Conservation (phyloP, 2,888 invertebrate species). For the Eurois occulta region DNA sequence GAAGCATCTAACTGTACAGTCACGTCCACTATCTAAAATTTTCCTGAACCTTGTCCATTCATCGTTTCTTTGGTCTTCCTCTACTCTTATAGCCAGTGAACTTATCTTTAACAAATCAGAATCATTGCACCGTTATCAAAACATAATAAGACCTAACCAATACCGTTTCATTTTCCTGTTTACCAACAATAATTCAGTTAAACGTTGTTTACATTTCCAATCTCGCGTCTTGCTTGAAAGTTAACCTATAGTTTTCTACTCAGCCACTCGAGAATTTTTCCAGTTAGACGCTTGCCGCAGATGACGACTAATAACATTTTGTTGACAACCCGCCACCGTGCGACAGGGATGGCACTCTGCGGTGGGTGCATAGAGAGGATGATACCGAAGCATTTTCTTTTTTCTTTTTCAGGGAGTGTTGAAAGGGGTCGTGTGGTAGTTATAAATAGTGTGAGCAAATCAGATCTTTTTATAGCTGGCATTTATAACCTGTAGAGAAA, state of each 20-base stretch:
- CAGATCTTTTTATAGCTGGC: too few species aligned
- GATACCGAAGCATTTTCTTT: constrained; percentile 47
- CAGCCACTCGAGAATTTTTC: constrained; percentile 67
- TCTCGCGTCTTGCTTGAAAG: constrained; percentile 33
- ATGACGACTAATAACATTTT: constrained; percentile 86
- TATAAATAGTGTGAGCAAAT: neutral
- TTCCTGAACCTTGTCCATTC: neutral
- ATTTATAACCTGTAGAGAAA: neutral
- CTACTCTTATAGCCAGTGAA: too few species aligned
- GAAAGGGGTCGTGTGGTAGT: neutral
- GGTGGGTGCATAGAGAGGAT: constrained; percentile 69
- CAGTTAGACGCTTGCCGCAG: constrained; percentile 73
- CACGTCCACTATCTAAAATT: neutral
- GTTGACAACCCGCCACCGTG: constrained; percentile 82
- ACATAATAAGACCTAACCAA: neutral
- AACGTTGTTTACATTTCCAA: constrained; percentile 37
- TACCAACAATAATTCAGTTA: constrained; percentile 1
- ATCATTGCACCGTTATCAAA: neutral
- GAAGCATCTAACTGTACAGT: neutral
- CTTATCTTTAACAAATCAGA: neutral
- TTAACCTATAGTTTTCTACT: constrained; percentile 62
- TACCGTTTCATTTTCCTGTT: constrained; percentile 1
- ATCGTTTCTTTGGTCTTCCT: too few species aligned
- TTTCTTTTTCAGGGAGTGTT: neutral
- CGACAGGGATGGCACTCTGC: constrained; percentile 75